Conservation (phyloP, 2,113 vertebrate species). For the Carollia perspicillata region DNA sequence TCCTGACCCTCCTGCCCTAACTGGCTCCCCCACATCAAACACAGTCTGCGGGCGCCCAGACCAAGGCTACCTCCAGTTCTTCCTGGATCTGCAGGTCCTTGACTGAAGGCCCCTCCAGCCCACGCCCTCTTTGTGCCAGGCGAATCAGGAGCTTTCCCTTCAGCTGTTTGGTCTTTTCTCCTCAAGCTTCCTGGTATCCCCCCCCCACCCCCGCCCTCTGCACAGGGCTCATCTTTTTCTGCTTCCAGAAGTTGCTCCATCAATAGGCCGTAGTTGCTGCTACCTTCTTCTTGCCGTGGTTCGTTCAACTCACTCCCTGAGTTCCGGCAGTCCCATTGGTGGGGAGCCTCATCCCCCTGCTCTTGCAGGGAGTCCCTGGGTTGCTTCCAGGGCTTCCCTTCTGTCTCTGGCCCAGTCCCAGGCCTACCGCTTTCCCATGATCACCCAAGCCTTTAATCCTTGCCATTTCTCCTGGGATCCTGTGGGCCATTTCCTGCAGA, state of each 20-base stretch:
- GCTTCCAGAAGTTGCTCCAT: slow-evolving; percentile 16
- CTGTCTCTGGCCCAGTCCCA: neutral
- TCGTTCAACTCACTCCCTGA: neutral
- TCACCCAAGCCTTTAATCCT: neutral
- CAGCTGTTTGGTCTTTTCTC: neutral
- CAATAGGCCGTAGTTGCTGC: neutral
- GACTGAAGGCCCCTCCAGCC: neutral
- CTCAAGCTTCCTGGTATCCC: neutral
- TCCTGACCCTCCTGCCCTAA: neutral
- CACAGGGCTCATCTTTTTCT: neutral
- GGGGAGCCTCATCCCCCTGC: neutral
- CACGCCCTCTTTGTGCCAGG: neutral
- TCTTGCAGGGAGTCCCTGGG: neutral
- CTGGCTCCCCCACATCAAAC: neutral
- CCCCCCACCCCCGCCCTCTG: neutral
- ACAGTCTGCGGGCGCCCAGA: neutral
- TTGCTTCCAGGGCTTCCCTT: neutral
- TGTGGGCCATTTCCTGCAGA: neutral
- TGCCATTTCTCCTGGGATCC: neutral
- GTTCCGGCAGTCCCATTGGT: neutral
- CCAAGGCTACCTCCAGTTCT: neutral
- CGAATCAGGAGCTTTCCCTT: neutral
- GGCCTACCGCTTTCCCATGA: neutral
- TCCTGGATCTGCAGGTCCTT: neutral
- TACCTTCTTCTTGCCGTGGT: neutral